Evolutionary conservation across 2,888 invertebrate genomes (phyloP), one percentile per base, ranked within the genome.

Genomic region (Gari tellinella): DNA sequence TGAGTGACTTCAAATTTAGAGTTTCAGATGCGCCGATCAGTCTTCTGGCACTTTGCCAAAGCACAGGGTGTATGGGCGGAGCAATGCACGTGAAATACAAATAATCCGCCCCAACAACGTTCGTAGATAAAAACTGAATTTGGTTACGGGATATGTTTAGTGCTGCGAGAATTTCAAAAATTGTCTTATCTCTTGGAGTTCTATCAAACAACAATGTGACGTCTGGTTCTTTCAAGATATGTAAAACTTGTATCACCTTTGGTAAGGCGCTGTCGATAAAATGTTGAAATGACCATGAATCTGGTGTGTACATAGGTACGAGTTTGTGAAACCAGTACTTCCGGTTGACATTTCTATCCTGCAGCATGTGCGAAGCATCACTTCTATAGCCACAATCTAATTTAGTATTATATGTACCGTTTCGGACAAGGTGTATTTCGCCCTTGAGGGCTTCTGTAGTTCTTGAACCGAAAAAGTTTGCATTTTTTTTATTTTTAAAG

Each of bases 211-310:
- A 46, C 19, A 66, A 48, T 14, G 23, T 21, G 14, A 37, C 38
- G 7, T 31, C 38, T 31, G 31, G 37, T 8, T 48, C 43, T 37
- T 43, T 26, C 12, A 66, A 14, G 5, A 58, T 21, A 19, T 58
- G 41, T 23, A 60, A 23, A 15, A 51, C 58, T 26, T 66, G 66
- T 8, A 66, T 51, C 5, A 66, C 45, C 21, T 58, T 58, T 8
- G 58, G 65, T 5, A 65, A 31, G 12, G 58, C 45, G 23, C 65
- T 57, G 43, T 65, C 65, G 4, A 57, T 21, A 17, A 66, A 66
- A 41, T 66, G 66, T 43, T 66, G 66, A 66, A 66, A 66, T 12
- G 58, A 58, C 15, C 51, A 23, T 19, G 53, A 51, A 45, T 60
- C 66, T 21, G 43, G 58, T 14, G 43, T 49, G 21, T 49, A 12